These are phyloP conservation scores for Cotesia chilonis DNA, from an alignment of 1,140 invertebrate species.

Conservation along the genomic window DNA sequence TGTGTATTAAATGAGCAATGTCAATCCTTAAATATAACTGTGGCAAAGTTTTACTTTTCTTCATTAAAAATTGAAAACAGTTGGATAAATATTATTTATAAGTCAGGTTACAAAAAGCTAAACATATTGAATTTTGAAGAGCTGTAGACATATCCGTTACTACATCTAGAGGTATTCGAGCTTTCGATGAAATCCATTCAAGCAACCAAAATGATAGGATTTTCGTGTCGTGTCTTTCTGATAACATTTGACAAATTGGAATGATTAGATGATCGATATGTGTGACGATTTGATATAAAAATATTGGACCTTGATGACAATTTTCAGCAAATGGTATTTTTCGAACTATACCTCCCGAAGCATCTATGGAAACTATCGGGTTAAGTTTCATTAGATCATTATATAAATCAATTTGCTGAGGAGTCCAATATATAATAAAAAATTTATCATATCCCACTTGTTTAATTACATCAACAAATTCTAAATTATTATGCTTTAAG, in stretches of 20 bases:
- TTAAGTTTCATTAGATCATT: not conserved
- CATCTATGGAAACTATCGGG: not conserved
- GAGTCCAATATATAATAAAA: not conserved
- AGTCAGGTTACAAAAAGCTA: not conserved
- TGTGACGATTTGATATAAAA: conserved; percentile 5
- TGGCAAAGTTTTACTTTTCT: not conserved
- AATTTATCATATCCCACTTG: not conserved
- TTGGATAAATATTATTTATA: not conserved
- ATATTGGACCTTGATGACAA: not conserved
- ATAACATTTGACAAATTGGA: conserved; percentile 16
- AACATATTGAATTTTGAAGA: not conserved
- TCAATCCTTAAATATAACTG: not conserved
- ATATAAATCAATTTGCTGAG: not conserved
- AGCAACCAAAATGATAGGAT: not conserved
- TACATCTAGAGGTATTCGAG: not conserved
- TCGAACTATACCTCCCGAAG: not conserved
- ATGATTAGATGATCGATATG: conserved; percentile 9
- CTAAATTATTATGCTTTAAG: not conserved
- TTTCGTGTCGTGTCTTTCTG: conserved; percentile 14
- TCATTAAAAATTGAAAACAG: not conserved
- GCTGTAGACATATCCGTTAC: conserved; percentile 21
- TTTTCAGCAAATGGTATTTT: not conserved
- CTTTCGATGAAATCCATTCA: conserved; percentile 3
- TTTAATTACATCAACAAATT: not conserved
- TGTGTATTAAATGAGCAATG: conserved; percentile 21